Conservation (phyloP, 1,140 invertebrate species). For the Caerostris extrusa region DNA sequence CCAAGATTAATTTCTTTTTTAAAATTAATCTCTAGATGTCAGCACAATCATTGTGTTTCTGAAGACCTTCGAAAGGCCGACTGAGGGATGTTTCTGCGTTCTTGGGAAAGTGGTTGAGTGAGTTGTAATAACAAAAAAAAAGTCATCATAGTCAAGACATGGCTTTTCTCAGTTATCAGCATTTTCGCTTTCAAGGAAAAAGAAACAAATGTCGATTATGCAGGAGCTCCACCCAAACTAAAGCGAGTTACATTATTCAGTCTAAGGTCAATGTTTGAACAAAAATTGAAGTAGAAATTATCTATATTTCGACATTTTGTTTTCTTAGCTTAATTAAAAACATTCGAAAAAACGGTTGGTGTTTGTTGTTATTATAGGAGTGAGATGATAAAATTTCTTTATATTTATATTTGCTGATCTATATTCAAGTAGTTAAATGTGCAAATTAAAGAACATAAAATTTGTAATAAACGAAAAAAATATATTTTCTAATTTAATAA, state of each 20-base stretch:
- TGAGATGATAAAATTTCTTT: no score
- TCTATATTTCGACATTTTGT: neutral
- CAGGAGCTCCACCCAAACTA: neutral
- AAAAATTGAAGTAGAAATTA: neutral
- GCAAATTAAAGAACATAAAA: no score
- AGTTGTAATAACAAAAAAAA: neutral
- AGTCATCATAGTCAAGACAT: neutral
- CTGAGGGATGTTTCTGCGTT: neutral
- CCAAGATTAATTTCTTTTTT: no score
- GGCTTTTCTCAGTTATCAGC: neutral
- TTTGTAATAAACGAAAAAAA: no score
- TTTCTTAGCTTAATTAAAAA: no score
- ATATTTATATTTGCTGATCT: no score
- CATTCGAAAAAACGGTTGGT: no score
- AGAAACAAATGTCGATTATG: neutral
- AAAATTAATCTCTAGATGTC: neutral
- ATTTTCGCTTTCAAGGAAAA: constrained; percentile 20
- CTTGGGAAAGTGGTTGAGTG: neutral
- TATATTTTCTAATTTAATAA: no score
- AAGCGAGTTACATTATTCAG: constrained; percentile 10
- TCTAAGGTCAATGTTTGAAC: constrained; percentile 29
- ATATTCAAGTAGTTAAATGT: no score
- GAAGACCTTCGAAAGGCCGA: neutral
- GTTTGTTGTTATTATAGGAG: no score
- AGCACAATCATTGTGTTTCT: neutral